Conservation (phyloP, 2,888 invertebrate species). For the Malachius bipustulatus region DNA sequence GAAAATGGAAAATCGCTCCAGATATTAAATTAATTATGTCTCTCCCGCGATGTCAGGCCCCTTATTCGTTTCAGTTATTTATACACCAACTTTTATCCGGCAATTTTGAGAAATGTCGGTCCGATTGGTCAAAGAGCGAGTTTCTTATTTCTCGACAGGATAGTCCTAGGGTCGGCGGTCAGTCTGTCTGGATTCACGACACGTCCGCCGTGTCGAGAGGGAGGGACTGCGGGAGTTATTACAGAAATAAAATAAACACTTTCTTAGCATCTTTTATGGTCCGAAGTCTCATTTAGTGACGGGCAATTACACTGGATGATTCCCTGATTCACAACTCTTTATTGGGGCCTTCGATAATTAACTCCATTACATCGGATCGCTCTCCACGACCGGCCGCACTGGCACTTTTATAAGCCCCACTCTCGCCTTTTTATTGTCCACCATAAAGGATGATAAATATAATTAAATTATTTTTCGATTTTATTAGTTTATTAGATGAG, state of each 20-base stretch:
- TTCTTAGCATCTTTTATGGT: slow-evolving; percentile 28
- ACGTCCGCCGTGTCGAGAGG: too few species aligned
- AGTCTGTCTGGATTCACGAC: too few species aligned
- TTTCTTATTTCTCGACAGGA: too few species aligned
- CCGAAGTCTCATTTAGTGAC: slow-evolving; percentile 29
- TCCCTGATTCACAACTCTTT: slow-evolving; percentile 34
- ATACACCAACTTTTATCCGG: too few species aligned
- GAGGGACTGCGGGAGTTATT: slow-evolving; percentile 20
- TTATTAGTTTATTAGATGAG: slow-evolving; percentile 29
- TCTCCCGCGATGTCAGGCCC: too few species aligned
- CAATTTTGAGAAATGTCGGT: too few species aligned
- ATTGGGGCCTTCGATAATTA: slow-evolving; percentile 26
- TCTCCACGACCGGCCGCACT: slow-evolving; percentile 18
- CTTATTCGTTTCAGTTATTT: too few species aligned
- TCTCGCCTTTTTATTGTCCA: slow-evolving; percentile 25
- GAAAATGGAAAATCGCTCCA: too few species aligned
- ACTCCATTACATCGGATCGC: slow-evolving; percentile 25
- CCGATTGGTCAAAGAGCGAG: too few species aligned
- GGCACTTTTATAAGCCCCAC: slow-evolving; percentile 22
- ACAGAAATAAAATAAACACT: slow-evolving; percentile 35
- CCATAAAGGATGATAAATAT: slow-evolving; percentile 32
- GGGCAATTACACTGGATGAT: slow-evolving; percentile 36
- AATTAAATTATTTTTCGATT: slow-evolving; percentile 33
- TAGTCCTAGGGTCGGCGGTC: too few species aligned
- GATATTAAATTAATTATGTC: too few species aligned